Evolutionary conservation across 53 echinoderm and acorn worm species (phyloP).

Genomic region (Stichopus horrens): DNA sequence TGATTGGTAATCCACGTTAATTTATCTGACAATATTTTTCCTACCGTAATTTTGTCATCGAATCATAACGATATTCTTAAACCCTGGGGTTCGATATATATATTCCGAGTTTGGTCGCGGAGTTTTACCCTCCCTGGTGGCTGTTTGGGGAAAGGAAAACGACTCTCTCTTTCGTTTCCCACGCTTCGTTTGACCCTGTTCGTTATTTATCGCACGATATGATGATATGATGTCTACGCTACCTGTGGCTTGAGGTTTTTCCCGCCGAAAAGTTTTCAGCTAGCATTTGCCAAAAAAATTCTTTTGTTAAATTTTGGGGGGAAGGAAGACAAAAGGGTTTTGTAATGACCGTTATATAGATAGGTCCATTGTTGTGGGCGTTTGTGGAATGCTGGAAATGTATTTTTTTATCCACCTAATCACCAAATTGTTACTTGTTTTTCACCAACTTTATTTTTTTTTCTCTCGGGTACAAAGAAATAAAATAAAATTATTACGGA

Average conservation of each 20-base stretch:
- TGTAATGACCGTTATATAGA: background rate
- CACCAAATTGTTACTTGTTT: background rate
- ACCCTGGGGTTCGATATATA: background rate
- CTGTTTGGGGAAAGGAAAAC: background rate
- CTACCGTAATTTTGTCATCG: too few species aligned
- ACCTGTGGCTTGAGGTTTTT: background rate
- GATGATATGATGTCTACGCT: too few species aligned
- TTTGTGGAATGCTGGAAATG: background rate
- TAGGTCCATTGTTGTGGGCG: background rate
- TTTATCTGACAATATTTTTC: too few species aligned
- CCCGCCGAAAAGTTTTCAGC: background rate
- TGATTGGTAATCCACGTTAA: too few species aligned
- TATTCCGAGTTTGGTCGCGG: background rate
- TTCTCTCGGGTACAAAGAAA: background rate
- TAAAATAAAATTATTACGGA: too few species aligned
- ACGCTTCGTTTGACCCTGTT: background rate
- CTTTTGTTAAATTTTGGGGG: background rate
- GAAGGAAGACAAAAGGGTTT: background rate
- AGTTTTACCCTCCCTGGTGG: background rate
- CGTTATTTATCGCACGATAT: background rate
- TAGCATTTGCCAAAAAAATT: background rate
- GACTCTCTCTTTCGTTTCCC: constrained; percentile 10
- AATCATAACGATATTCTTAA: too few species aligned
- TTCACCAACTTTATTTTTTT: background rate
- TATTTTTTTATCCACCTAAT: background rate